Base-by-base conservation (phyloP, 92 coral and sea anemone species). In the Phenganax marumi region DNA sequence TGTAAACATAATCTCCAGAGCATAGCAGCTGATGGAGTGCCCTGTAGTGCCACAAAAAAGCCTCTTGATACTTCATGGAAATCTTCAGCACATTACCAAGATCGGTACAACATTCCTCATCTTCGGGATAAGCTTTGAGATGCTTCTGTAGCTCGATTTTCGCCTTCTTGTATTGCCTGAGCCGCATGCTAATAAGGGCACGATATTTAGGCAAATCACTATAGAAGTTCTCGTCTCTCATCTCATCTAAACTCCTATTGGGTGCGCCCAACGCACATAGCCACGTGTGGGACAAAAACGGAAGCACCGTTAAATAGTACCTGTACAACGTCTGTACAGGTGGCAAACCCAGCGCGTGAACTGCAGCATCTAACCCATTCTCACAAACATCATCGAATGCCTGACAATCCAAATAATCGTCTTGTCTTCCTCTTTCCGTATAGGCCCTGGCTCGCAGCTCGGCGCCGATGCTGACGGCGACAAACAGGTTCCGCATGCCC, bases 401-500 rank as follows among this genome's bases (percentile, higher is more conserved):
- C 39, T 22, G 56, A 51, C 79, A 74, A 51, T 53, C 79, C 56
- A 74, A 62, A 52, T 74, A 74, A 74, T 74, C 79, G 21, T 74
- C 56, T 52, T 74, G 61, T 74, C 19, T 74, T 26, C 62, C 79
- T 51, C 46, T 6, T 74, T 74, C 64, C 22, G 62, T 51, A 52
- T 74, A 74, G 14, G 64, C 64, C 56, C 79, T 74, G 64, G 62
- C 79, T 18, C 79, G 79, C 62, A 74, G 33, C 56, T 74, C 79
- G 19, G 79, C 79, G 6, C 79, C 79, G 14, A 74, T 74, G 26
- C 79, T 74, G 53, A 74, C 61, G 56, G 79, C 79, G 11, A 74
- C 79, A 74, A 74, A 74, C 56, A 74, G 56, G 33, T 74, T 74
- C 55, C 49, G 79, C 79, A 74, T 74, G 39, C 79, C 79, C 64